phyloP scores from a whole-genome alignment of 2,888 invertebrate species.

The Philhelius pedissequus region DNA sequence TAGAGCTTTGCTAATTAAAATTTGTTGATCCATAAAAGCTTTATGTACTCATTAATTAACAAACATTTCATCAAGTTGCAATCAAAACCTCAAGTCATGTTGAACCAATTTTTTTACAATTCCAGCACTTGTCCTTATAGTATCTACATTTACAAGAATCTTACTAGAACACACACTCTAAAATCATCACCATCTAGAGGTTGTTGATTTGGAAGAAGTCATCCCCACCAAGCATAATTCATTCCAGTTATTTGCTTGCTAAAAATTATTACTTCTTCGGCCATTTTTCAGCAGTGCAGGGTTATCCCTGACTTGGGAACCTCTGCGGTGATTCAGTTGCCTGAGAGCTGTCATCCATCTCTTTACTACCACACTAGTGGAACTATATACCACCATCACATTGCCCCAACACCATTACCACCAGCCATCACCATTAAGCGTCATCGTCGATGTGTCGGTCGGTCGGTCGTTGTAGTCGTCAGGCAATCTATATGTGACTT shows the following conservation, averaged over 20 bases:
- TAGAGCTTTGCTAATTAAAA: no score
- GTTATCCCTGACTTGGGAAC: slow-evolving; percentile 30
- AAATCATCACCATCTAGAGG: not conserved
- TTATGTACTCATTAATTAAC: no score
- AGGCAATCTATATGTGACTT: slow-evolving; percentile 67
- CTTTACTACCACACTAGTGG: slow-evolving; percentile 54
- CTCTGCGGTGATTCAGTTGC: slow-evolving; percentile 39
- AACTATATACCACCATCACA: slow-evolving; percentile 16
- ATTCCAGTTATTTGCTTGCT: slow-evolving; percentile 63
- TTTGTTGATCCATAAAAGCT: no score
- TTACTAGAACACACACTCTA: slow-evolving; percentile 12
- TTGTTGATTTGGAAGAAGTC: not conserved
- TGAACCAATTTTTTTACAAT: not conserved
- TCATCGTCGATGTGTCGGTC: slow-evolving; percentile 26
- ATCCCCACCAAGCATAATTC: slow-evolving; percentile 40
- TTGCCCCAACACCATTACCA: not conserved
- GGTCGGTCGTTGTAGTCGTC: slow-evolving; percentile 39
- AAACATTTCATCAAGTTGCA: no score
- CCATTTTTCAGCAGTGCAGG: slow-evolving; percentile 53
- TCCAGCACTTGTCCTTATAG: not conserved
- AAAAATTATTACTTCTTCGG: slow-evolving; percentile 67
- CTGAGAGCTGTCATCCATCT: slow-evolving; percentile 60
- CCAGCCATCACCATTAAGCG: slow-evolving; percentile 5
- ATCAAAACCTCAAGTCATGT: no score
- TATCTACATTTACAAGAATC: not conserved